These are phyloP conservation scores for Lepidothrix coronata DNA, from an alignment of 2,113 vertebrate species.

Conservation along the genomic window DNA sequence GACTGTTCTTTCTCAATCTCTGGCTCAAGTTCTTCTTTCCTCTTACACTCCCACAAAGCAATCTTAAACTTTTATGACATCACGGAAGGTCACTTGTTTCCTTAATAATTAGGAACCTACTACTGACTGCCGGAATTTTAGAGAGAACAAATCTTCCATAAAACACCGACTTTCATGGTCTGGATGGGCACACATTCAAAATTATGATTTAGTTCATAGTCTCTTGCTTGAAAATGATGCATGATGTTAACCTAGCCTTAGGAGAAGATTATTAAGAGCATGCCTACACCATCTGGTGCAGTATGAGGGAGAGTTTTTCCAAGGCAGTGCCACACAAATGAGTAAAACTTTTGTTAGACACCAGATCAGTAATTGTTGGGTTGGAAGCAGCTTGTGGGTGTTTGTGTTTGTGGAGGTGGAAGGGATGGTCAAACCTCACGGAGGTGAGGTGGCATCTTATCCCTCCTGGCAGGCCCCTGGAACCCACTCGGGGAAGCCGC, in stretches of 20 bases:
- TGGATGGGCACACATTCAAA: not conserved
- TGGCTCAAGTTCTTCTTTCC: not conserved
- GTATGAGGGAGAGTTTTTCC: not conserved
- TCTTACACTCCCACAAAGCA: not conserved
- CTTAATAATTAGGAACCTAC: not conserved
- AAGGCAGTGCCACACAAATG: not conserved
- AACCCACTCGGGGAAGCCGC: too few species aligned
- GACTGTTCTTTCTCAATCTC: not conserved
- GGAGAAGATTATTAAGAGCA: not conserved
- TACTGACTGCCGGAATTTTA: not conserved
- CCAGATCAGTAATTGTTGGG: too few species aligned
- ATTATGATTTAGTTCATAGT: not conserved
- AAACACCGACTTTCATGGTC: not conserved
- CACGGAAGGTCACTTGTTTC: not conserved
- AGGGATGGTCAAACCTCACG: too few species aligned
- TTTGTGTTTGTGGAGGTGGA: too few species aligned
- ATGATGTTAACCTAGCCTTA: not conserved
- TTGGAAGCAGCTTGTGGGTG: too few species aligned
- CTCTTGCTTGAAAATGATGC: not conserved
- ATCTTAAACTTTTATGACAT: not conserved
- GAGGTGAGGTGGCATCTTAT: too few species aligned
- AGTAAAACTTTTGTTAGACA: not conserved
- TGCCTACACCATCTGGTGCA: not conserved
- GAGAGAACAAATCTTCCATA: not conserved
- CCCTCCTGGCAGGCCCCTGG: too few species aligned